These are phyloP conservation scores for Semnornis frantzii DNA, from an alignment of 2,113 vertebrate species.

Conservation along the genomic window DNA sequence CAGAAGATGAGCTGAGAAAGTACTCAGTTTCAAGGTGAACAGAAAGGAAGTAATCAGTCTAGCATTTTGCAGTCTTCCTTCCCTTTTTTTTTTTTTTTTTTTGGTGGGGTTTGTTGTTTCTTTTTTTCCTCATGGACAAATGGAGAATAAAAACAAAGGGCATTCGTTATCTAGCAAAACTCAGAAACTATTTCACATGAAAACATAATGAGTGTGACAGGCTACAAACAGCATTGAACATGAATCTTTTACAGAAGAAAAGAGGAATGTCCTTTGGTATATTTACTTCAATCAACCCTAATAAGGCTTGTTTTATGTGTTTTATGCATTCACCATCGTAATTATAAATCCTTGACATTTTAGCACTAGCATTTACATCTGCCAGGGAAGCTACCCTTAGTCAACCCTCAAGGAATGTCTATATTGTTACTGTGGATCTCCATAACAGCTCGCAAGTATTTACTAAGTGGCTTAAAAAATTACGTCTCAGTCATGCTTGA, in stretches of 20 bases:
- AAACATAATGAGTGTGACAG: constrained; percentile 58
- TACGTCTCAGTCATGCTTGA: constrained; percentile 46
- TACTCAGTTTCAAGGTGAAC: not conserved
- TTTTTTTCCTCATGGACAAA: not conserved
- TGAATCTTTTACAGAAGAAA: constrained; percentile 41
- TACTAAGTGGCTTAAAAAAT: constrained; percentile 71
- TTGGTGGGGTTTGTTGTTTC: not conserved
- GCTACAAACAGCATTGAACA: constrained; percentile 53
- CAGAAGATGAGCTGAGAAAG: too few relatives aligned
- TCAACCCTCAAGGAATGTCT: constrained; percentile 59
- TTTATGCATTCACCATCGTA: constrained; percentile 68
- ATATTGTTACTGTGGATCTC: constrained; percentile 59
- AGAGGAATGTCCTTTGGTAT: constrained; percentile 49
- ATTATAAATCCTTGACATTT: constrained; percentile 80
- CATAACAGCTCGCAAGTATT: constrained; percentile 59
- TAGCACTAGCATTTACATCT: constrained; percentile 57
- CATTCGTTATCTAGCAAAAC: constrained; percentile 57
- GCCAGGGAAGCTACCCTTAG: constrained; percentile 59
- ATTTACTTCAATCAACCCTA: constrained; percentile 64
- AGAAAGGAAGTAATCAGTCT: not conserved
- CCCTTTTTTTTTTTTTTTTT: not conserved
- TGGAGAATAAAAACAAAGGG: constrained; percentile 47
- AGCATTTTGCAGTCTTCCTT: not conserved
- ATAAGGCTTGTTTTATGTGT: constrained; percentile 61
- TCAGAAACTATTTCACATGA: constrained; percentile 53